Percentiles rank a stretch among this genome's conserved stretches.
These are phyloP conservation scores for Hylia prasina DNA, from an alignment of 2,113 vertebrate genomes.

Conservation along the genomic window DNA sequence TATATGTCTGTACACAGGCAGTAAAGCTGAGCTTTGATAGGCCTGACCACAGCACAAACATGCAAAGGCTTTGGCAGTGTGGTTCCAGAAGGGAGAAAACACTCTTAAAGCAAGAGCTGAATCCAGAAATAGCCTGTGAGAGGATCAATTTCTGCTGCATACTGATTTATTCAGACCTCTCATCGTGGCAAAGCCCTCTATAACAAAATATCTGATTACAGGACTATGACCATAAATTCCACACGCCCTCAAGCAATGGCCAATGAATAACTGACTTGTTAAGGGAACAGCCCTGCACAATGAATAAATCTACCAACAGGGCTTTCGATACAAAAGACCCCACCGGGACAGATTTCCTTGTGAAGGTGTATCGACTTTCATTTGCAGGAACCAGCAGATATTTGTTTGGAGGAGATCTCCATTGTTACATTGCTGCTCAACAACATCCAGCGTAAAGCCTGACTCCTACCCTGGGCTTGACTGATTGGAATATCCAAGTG, in stretches of 20 bases:
- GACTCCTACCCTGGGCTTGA: neutral
- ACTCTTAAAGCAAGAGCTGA: neutral
- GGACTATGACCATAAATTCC: constrained; percentile 51
- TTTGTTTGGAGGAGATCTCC: constrained; percentile 19
- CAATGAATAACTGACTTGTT: constrained; percentile 67
- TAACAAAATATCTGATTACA: constrained; percentile 62
- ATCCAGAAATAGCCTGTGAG: constrained; percentile 21
- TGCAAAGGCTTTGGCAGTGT: neutral
- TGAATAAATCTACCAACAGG: constrained; percentile 64
- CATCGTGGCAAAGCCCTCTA: constrained; percentile 10
- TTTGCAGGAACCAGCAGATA: constrained; percentile 30
- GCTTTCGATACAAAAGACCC: constrained; percentile 40
- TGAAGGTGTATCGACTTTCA: constrained; percentile 47
- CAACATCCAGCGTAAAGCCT: neutral
- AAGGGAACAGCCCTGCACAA: constrained; percentile 7
- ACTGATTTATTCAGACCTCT: constrained; percentile 51
- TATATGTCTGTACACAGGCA: fast-evolving
- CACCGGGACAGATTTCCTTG: constrained; percentile 39
- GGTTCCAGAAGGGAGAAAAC: neutral
- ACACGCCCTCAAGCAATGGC: constrained; percentile 9
- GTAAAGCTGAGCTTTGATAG: neutral
- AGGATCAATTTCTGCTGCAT: constrained; percentile 50
- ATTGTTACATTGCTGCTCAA: neutral
- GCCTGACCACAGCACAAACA: neutral
- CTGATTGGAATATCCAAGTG: neutral